Conservation (phyloP, 64 coral and sea anemone species). For the Hydrozoanthus tunicans region DNA sequence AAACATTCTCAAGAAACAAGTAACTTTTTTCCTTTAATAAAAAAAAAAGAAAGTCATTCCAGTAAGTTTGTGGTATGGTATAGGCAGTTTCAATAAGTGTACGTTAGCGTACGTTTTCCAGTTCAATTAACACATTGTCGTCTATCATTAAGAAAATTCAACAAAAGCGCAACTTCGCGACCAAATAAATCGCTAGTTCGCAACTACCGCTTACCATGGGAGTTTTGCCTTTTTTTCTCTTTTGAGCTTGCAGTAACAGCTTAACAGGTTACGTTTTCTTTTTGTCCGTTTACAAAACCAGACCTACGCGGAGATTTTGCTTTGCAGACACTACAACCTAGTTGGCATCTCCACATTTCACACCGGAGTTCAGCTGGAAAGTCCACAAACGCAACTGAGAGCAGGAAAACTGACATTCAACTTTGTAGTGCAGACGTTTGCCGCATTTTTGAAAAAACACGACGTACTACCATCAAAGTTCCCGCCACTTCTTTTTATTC, state of each 20-base stretch:
- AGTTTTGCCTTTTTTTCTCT: background rate
- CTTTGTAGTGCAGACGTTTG: too few relatives aligned
- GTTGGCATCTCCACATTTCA: constrained; percentile 13
- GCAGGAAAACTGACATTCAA: too few relatives aligned
- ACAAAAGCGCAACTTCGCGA: background rate
- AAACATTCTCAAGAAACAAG: background rate
- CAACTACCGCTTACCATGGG: background rate
- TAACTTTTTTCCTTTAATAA: too few relatives aligned
- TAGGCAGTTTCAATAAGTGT: background rate
- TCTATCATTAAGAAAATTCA: too few relatives aligned
- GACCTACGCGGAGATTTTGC: background rate
- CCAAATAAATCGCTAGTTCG: background rate
- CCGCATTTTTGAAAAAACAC: too few relatives aligned
- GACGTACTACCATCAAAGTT: too few relatives aligned
- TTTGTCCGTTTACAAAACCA: background rate
- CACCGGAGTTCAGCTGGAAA: too few relatives aligned
- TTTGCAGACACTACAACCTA: background rate
- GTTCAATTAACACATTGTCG: too few relatives aligned
- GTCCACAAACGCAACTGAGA: too few relatives aligned
- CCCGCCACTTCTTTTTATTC: too few relatives aligned
- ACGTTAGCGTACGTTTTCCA: background rate
- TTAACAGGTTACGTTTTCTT: background rate
- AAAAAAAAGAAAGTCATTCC: background rate
- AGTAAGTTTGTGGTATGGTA: background rate
- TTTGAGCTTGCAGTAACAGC: constrained; percentile 2